These are phyloP conservation scores for Deilephila porcellus DNA, from an alignment of 2,888 invertebrate genomes.

Conservation along the genomic window DNA sequence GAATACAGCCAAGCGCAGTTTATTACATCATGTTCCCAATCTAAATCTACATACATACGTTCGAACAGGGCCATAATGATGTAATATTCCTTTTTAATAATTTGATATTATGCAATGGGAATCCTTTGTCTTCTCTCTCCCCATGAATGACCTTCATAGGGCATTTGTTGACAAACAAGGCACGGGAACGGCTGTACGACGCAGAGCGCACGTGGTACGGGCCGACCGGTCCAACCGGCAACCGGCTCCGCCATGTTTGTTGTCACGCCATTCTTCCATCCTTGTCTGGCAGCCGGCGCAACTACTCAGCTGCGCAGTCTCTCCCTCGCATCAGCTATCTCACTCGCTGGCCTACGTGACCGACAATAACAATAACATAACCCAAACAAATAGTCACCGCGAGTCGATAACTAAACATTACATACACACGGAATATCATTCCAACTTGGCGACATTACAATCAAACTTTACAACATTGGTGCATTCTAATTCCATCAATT, in stretches of 20 bases:
- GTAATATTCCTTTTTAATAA: constrained; percentile 34
- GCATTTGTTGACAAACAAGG: constrained; percentile 83
- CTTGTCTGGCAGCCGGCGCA: constrained; percentile 53
- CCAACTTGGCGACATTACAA: constrained; percentile 42
- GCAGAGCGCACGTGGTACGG: constrained; percentile 79
- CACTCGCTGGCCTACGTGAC: constrained; percentile 78
- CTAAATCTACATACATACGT: constrained; percentile 33
- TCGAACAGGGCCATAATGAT: constrained; percentile 33
- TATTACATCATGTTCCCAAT: constrained; percentile 27
- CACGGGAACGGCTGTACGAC: constrained; percentile 69
- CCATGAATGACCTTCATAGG: constrained; percentile 78
- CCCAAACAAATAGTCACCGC: constrained; percentile 59
- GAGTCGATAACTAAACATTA: constrained; percentile 47
- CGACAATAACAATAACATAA: constrained; percentile 78
- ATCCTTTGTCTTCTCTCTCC: constrained; percentile 72
- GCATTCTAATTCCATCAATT: constrained; percentile 48
- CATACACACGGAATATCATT: constrained; percentile 42
- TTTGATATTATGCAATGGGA: constrained; percentile 59
- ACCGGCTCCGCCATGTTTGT: constrained; percentile 82
- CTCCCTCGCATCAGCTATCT: constrained; percentile 58
- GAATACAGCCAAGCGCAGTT: constrained; percentile 7
- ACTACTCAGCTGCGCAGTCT: constrained; percentile 48
- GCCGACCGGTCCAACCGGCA: constrained; percentile 78
- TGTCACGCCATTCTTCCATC: constrained; percentile 78
- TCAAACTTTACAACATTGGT: constrained; percentile 41